Evolutionary conservation across 2,113 vertebrate genomes (phyloP).

Genomic region (Microcebus jonahi): DNA sequence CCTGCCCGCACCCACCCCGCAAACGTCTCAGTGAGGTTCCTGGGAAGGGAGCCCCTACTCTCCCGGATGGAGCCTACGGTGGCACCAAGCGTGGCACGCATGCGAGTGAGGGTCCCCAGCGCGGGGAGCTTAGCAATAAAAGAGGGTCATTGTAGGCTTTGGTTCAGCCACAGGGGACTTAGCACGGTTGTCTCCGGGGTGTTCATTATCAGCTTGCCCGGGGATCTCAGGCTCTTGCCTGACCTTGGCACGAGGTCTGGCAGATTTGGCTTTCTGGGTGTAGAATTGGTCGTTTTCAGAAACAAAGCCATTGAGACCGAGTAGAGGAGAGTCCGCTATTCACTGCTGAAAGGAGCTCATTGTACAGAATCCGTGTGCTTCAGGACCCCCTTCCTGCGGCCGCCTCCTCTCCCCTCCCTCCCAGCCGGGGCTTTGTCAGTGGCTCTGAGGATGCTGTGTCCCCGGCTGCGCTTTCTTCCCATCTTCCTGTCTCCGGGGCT

Average conservation of each 20-base stretch:
- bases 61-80: not conserved
- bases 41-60: not conserved
- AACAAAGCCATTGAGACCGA: constrained; percentile 53
- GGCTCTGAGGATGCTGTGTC: not conserved
- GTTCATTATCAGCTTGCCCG: not conserved
- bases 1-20: not conserved
- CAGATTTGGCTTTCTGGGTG: constrained; percentile 50
- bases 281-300: constrained; percentile 46
- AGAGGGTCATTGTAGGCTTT: constrained; percentile 3
- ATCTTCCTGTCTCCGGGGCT: constrained; percentile 66
- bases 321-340: constrained; percentile 31
- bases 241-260: constrained; percentile 60
- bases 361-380: not conserved
- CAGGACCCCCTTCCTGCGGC: constrained; percentile 42
- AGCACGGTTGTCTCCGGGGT: not conserved
- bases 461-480: constrained; percentile 47
- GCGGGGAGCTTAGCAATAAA: constrained; percentile 6
- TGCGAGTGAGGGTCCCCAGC: not conserved
- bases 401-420: not conserved
- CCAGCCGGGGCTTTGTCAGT: constrained; percentile 68
- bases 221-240: constrained; percentile 59
- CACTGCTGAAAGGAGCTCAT: constrained; percentile 62
- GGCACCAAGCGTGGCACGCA: not conserved
- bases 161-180: not conserved
- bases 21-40: not conserved